phyloP scores from a whole-genome alignment of 2,888 invertebrate species.

The Amphipoea lucens region DNA sequence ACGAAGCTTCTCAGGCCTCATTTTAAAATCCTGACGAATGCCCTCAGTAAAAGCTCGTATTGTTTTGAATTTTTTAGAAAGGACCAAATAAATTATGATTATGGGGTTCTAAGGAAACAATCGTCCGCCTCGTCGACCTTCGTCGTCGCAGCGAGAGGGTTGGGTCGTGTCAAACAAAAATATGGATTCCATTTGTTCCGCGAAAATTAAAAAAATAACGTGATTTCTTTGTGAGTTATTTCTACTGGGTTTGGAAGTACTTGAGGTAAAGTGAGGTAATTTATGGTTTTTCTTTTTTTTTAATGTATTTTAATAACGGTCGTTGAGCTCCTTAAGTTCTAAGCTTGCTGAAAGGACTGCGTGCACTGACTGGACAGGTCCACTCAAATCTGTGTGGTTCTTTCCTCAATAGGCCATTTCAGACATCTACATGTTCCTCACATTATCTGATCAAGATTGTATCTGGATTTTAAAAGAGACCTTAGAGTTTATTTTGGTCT shows the following conservation, averaged over 20 bases:
- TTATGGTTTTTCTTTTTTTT: constrained; percentile 13
- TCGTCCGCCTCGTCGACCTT: constrained; percentile 49
- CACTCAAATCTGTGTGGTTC: not conserved
- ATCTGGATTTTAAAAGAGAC: no score
- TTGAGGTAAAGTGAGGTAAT: constrained; percentile 33
- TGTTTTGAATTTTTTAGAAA: constrained; percentile 68
- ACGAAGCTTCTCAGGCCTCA: constrained; percentile 52
- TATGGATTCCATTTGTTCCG: constrained; percentile 56
- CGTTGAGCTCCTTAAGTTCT: not conserved
- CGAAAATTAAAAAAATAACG: constrained; percentile 59
- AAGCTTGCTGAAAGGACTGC: not conserved
- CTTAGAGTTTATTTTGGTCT: no score
- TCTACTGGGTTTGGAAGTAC: constrained; percentile 4
- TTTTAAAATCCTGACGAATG: constrained; percentile 70
- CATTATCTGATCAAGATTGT: not conserved
- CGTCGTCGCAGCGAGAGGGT: constrained; percentile 58
- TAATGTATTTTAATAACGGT: not conserved
- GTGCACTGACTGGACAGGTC: not conserved
- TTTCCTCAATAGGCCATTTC: not conserved
- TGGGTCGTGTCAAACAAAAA: constrained; percentile 60
- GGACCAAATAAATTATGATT: constrained; percentile 76
- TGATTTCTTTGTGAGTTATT: constrained; percentile 58
- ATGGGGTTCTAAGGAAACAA: constrained; percentile 72
- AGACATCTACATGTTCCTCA: not conserved
- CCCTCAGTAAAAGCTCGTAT: constrained; percentile 53